Percentiles rank a stretch among this genome's conserved stretches.
Conservation (phyloP, 1,140 invertebrate genomes). For the Contarinia nasturtii region DNA sequence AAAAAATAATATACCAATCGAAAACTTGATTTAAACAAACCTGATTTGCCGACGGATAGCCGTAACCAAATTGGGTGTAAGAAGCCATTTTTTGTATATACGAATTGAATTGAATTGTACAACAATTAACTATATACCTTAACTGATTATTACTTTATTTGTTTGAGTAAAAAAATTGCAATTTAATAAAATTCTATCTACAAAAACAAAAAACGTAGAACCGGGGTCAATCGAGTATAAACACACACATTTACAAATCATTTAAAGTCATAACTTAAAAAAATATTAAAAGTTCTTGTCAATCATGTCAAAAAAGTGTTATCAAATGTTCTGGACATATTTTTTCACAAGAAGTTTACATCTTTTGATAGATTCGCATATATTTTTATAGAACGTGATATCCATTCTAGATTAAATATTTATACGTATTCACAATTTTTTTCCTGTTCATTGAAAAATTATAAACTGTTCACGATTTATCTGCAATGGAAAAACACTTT, state of each 20-base stretch:
- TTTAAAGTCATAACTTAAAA: background rate
- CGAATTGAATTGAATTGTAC: background rate
- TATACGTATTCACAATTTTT: too few species aligned
- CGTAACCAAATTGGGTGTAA: constrained; percentile 56
- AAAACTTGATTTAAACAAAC: constrained; percentile 23
- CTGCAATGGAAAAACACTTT: too few species aligned
- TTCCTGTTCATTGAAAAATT: too few species aligned
- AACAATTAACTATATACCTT: background rate
- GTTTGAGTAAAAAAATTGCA: background rate
- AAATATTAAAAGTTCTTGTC: background rate
- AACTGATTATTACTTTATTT: too few species aligned
- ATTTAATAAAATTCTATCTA: background rate
- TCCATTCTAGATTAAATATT: too few species aligned
- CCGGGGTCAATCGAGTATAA: background rate
- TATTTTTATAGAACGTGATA: too few species aligned
- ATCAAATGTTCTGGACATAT: too few species aligned
- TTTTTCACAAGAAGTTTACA: too few species aligned
- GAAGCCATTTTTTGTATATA: constrained; percentile 36
- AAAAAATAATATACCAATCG: too few species aligned
- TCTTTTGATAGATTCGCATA: too few species aligned
- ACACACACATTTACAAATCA: background rate
- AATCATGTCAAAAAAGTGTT: too few species aligned
- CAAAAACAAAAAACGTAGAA: background rate
- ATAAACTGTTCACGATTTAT: too few species aligned
- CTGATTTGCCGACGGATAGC: constrained; percentile 52